These are phyloP conservation scores for Centropus bengalensis DNA, from an alignment of 2,113 vertebrate genomes.

Conservation along the genomic window DNA sequence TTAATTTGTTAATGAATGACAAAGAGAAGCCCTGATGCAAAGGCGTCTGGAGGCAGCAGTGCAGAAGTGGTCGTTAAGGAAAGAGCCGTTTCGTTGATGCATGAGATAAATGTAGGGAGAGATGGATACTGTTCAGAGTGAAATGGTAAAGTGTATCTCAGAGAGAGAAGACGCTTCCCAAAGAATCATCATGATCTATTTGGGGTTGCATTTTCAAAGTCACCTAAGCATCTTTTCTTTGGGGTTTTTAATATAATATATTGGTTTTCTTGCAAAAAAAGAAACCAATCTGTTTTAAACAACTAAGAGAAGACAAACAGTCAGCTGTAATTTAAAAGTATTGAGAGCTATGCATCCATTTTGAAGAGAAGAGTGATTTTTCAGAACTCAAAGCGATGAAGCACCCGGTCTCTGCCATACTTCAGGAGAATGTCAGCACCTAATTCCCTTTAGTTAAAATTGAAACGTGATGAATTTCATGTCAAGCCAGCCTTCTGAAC, in stretches of 20 bases:
- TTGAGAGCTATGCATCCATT: not conserved
- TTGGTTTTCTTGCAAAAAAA: not conserved
- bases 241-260: not conserved
- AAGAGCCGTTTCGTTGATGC: not conserved
- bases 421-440: not conserved
- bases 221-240: not conserved
- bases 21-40: not conserved
- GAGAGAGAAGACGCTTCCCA: not conserved
- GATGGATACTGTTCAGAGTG: not conserved
- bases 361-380: not conserved
- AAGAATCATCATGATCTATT: not conserved
- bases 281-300: not conserved
- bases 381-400: not conserved
- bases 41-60: not conserved
- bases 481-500: not conserved
- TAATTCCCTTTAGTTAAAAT: not conserved
- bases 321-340: not conserved
- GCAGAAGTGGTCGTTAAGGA: not conserved
- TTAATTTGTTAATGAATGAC: slow-evolving; percentile 33
- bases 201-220: slow-evolving; percentile 31
- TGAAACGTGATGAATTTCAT: not conserved
- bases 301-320: not conserved
- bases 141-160: not conserved
- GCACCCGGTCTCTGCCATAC: not conserved
- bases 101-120: not conserved